Evolutionary conservation across 2,888 invertebrate genomes (phyloP).

Genomic region (Drosophila leonis): DNA sequence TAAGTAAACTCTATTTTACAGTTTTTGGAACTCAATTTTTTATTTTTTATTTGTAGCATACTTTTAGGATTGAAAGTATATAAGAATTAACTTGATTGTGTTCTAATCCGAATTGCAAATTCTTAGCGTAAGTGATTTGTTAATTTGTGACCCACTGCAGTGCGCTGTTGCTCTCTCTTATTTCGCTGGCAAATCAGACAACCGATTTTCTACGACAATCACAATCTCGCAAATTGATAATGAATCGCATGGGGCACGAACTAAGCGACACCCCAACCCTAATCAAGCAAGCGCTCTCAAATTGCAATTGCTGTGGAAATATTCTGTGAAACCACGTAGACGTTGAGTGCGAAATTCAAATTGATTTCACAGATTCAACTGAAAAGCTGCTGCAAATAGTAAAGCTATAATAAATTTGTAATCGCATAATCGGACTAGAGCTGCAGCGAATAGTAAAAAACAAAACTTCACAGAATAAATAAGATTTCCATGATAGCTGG

Average conservation of each 20-base stretch:
- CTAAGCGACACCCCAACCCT: constrained; percentile 13
- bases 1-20: too few relatives aligned
- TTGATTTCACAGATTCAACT: constrained; percentile 5
- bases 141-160: constrained; percentile 3
- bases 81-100: not conserved
- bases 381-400: not conserved
- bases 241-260: constrained; percentile 48
- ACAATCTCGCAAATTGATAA: constrained; percentile 68
- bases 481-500: constrained; percentile 28
- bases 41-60: not conserved
- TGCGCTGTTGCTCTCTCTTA: not conserved
- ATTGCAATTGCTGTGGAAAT: constrained; percentile 28
- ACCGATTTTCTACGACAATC: constrained; percentile 57
- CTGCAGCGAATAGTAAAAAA: constrained; percentile 4
- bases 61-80: not conserved
- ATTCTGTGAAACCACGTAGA: constrained; percentile 30
- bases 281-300: constrained; percentile 26
- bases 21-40: too few relatives aligned
- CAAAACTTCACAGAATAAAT: constrained; percentile 31
- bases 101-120: not conserved
- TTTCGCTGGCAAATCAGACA: constrained; percentile 36
- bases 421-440: constrained; percentile 1
- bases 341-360: constrained; percentile 23
- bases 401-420: not conserved
- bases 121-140: not conserved